Evolutionary conservation across 2,888 invertebrate species (phyloP), one percentile per base, ranked within the genome.

Genomic region (Amphipyra tragopoginis): DNA sequence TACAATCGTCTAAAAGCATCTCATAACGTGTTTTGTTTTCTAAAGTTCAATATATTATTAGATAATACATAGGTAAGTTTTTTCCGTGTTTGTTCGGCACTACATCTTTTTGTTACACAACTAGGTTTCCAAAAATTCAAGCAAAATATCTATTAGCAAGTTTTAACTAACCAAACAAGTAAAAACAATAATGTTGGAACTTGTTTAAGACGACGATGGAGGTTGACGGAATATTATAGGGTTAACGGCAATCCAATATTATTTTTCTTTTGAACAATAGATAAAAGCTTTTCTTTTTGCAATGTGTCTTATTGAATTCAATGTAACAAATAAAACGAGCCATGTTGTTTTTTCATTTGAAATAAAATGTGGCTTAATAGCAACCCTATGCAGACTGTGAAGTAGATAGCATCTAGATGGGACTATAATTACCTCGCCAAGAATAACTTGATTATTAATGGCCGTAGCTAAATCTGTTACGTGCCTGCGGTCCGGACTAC

Each of bases 371-470:
- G 15, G 0, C 11, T 21, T 26, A 38, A 36, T 58, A 50, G 47
- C 49, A 45, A 53, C 38, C 53, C 49, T 60, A 58, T 52, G 43
- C 42, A 48, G 33, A 44, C 29, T 39, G 49, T 34, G 14, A 4
- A 13, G 21, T 10, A 60, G 72, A 81, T 79, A 76, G 53, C 29
- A 83, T 81, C 82, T 76, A 68, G 63, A 78, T 76, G 74, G 29
- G 14, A 72, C 60, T 63, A 56, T 77, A 81, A 81, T 81, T 81
- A 74, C 65, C 62, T 65, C 40, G 50, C 65, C 51, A 65, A 76
- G 67, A 76, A 71, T 21, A 72, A 75, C 71, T 75, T 68, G 64
- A 70, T 65, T 71, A 69, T 72, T 59, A 67, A 71, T 64, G 21
- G 38, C 39, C 33, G 29, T 15, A 47, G 59, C 54, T 58, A 49